Evolutionary conservation across 2,888 invertebrate species (phyloP), one percentile per base, ranked within the genome.

Genomic region (Marasmarcha lunaedactyla): DNA sequence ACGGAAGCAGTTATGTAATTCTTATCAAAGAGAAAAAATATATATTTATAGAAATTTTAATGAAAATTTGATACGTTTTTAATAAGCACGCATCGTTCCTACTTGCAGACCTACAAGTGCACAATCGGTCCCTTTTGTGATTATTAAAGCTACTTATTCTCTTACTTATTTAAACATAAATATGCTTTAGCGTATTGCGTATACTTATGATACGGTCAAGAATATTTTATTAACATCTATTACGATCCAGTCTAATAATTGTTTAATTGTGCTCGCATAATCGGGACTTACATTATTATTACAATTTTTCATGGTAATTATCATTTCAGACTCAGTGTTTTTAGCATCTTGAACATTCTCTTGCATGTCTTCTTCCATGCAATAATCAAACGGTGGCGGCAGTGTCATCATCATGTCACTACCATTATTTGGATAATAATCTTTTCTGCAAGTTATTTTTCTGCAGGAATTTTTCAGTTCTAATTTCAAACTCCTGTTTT

Each of bases 281-380:
- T 7, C 2, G 30, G 4, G 10, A 11, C 30, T 39, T 56, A 77
- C 78, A 62, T 73, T 54, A 49, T 74, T 63, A 50, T 59, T 62
- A 41, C 71, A 71, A 40, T 73, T 72, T 48, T 76, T 74, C 59
- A 83, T 63, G 7, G 81, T 79, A 27, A 83, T 83, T 11, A 76
- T 60, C 62, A 79, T 71, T 65, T 81, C 81, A 0, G 81, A 81
- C 43, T 78, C 72, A 15, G 65, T 59, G 36, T 55, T 51, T 42
- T 64, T 64, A n/a, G 38, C 33, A 26, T 47, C 33, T 10, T 30
- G 34, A 15, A 27, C 45, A 14, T 61, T 57, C 14, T 68, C n/a
- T 20, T 7, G 20, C 20, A 20, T 20, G 20, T 7, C 20, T 4
- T 30, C 30, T n/a, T 9, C 61, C 5, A 54, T 41, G 37, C 43